Evolutionary conservation across 1,140 invertebrate genomes (phyloP).

Genomic region (Acromyrmex charruanus): DNA sequence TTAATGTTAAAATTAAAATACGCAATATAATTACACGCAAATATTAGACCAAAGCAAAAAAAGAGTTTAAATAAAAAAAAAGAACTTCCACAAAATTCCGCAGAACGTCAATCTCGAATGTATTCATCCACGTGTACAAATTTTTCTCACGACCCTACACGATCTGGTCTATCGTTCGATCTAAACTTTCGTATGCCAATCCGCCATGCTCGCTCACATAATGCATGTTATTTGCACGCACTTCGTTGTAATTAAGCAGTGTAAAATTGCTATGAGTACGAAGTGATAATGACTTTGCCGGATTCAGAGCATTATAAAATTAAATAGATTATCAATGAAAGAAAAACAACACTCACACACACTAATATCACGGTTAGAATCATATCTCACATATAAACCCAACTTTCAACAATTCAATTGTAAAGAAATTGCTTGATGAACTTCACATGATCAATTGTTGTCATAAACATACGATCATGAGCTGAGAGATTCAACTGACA

Average conservation of each 20-base stretch:
- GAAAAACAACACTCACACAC: neutral
- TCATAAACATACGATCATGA: neutral
- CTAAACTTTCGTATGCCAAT: constrained; percentile 54
- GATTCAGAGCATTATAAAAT: neutral
- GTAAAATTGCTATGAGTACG: constrained; percentile 16
- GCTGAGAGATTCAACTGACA: neutral
- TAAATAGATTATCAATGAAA: neutral
- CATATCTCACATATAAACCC: neutral
- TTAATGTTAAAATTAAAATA: constrained; percentile 29
- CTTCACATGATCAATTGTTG: constrained; percentile 1
- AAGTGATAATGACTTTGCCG: neutral
- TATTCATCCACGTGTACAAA: constrained; percentile 44
- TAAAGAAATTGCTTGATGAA: neutral
- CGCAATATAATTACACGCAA: neutral
- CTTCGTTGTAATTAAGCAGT: constrained; percentile 67
- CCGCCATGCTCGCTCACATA: constrained; percentile 34
- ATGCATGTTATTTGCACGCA: constrained; percentile 58
- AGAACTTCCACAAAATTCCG: neutral
- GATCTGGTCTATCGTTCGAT: constrained; percentile 54
- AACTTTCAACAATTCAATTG: neutral
- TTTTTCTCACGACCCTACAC: constrained; percentile 61
- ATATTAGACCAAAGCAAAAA: neutral
- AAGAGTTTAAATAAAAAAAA: neutral
- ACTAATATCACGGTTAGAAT: neutral
- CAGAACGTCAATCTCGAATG: constrained; percentile 19